Percentiles rank a stretch among this genome's conserved stretches.
Conservation (phyloP, 23 tunicate genomes). For the Diplosoma virens region DNA sequence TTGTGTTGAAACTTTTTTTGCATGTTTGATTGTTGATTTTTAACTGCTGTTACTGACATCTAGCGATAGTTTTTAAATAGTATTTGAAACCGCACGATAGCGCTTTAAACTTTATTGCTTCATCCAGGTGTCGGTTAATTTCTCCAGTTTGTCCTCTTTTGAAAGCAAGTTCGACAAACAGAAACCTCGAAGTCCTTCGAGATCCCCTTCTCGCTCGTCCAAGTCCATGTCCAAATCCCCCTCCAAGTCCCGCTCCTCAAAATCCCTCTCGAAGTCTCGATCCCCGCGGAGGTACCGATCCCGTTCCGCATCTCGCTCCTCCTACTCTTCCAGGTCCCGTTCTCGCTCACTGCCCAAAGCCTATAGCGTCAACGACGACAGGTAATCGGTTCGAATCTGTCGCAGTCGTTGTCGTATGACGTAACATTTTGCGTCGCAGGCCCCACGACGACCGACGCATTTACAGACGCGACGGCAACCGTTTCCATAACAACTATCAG, state of each 20-base stretch:
- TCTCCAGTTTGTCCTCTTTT: constrained; percentile 32
- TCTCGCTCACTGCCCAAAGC: constrained; percentile 50
- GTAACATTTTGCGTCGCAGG: neutral
- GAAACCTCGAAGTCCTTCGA: neutral
- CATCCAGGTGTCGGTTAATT: constrained; percentile 37
- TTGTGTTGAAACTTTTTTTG: neutral
- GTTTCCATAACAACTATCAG: constrained; percentile 10
- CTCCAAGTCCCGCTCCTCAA: constrained; percentile 37
- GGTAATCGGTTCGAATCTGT: neutral
- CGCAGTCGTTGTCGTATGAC: neutral
- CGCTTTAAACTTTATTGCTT: neutral
- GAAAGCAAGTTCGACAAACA: constrained; percentile 29
- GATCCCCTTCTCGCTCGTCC: constrained; percentile 12
- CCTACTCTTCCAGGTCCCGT: constrained; percentile 21
- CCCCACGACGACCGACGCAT: neutral
- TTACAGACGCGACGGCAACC: constrained; percentile 20
- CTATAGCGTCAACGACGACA: constrained; percentile 10
- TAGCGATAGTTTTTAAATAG: too few relatives aligned
- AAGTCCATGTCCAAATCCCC: neutral
- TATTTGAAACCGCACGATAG: neutral
- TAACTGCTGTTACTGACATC: too few relatives aligned
- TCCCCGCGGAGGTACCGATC: constrained; percentile 1
- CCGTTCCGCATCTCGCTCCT: constrained; percentile 19
- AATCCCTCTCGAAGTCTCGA: constrained; percentile 16
- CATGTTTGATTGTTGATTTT: neutral